A percentile compares a stretch with the other conserved stretches of the same genome.
Evolutionary conservation across 2,113 vertebrate genomes (phyloP).

Genomic region (Alligator sinensis): DNA sequence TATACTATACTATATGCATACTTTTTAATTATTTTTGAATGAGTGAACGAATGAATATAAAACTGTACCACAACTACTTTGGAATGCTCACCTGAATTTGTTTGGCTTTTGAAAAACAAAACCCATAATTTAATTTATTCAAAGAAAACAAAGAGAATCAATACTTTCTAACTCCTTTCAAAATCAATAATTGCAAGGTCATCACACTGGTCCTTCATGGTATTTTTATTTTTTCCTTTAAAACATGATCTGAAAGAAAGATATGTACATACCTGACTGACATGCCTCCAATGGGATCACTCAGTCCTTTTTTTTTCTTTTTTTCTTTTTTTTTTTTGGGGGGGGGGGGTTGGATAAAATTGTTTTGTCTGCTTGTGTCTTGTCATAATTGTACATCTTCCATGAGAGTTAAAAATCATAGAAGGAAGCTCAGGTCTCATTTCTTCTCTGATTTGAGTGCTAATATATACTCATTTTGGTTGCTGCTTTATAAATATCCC

Average conservation of each 20-base stretch:
- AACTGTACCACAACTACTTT: not conserved
- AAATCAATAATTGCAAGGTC: not conserved
- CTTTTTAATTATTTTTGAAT: not conserved
- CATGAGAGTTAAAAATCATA: constrained; percentile 8
- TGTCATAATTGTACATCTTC: not conserved
- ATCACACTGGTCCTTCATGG: not conserved
- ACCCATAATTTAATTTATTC: not conserved
- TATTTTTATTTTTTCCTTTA: not conserved
- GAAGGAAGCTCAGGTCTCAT: constrained; percentile 9
- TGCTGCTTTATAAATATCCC: not conserved
- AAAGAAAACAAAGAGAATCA: not conserved
- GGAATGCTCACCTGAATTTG: not conserved
- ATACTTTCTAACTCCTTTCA: not conserved
- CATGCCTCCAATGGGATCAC: not conserved
- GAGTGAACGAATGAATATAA: not conserved
- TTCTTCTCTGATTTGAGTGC: not conserved
- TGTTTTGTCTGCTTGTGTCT: not conserved
- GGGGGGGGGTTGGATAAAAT: not conserved
- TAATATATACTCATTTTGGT: not conserved
- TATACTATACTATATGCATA: not conserved
- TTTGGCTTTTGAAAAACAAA: not conserved
- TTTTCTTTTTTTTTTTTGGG: too few species aligned
- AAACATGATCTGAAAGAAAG: not conserved
- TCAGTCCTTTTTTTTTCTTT: not conserved
- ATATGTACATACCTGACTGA: not conserved